These are phyloP conservation scores for Blera fallax DNA, from an alignment of 2,888 invertebrate species.

Conservation along the genomic window DNA sequence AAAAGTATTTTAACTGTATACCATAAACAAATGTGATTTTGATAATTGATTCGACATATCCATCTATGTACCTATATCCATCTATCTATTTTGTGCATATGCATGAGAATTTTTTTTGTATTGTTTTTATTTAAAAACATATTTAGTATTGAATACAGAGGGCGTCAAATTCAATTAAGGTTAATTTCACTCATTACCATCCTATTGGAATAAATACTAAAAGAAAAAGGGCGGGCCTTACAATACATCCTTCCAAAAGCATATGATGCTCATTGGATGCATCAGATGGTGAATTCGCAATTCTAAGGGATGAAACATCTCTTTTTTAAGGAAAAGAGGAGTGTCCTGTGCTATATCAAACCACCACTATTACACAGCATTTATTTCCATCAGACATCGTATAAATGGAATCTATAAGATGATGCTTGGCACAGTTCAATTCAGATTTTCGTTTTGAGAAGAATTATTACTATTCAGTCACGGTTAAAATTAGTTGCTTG, in stretches of 20 bases:
- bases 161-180: not conserved
- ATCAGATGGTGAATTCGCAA: constrained; percentile 25
- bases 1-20: too few species aligned
- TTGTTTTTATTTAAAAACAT: not conserved
- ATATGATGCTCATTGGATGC: constrained; percentile 67
- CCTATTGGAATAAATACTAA: not conserved
- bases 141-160: not conserved
- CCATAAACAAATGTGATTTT: too few species aligned
- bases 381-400: not conserved
- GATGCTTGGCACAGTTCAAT: constrained; percentile 6
- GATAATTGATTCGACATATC: too few species aligned
- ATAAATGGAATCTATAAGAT: constrained; percentile 54
- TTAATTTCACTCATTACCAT: not conserved
- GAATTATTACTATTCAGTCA: not conserved
- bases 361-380: constrained; percentile 1
- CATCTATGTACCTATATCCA: too few species aligned
- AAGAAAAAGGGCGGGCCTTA: constrained; percentile 38
- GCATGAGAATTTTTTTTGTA: too few species aligned
- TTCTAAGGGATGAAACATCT: not conserved
- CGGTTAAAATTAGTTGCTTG: not conserved
- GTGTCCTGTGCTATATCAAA: not conserved
- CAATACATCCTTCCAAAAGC: not conserved
- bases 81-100: too few species aligned
- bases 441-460: not conserved
- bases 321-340: not conserved